Conservation (phyloP, 2,888 invertebrate species). For the Eristalis intricaria region DNA sequence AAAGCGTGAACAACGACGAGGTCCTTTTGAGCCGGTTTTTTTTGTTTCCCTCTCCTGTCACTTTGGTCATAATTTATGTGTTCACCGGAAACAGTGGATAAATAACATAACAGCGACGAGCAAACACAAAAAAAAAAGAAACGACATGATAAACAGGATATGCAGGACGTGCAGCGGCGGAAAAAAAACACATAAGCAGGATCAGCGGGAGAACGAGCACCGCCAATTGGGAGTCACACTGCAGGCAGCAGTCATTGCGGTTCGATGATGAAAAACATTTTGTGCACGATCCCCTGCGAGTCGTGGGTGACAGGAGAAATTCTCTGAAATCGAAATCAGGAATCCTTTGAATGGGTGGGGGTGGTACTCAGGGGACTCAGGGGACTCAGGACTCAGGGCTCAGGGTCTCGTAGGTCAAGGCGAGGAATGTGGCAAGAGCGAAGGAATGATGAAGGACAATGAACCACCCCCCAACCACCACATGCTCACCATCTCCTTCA, state of each 20-base stretch:
- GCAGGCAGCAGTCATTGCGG: background rate
- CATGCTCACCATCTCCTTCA: background rate
- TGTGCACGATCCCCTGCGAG: background rate
- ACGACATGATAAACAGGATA: background rate
- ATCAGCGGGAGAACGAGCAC: background rate
- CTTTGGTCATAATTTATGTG: slow-evolving; percentile 61
- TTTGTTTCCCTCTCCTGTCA: slow-evolving; percentile 28
- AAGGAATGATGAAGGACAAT: no score
- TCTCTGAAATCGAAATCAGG: background rate
- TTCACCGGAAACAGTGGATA: slow-evolving; percentile 14
- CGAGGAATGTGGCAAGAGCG: no score
- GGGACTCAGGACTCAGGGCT: no score
- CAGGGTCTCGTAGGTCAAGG: no score
- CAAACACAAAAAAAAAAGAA: background rate
- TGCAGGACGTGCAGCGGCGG: background rate
- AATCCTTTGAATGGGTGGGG: background rate
- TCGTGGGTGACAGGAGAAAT: background rate
- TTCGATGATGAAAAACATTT: background rate
- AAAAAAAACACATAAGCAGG: background rate
- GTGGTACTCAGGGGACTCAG: no score
- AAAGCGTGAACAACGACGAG: slow-evolving; percentile 5
- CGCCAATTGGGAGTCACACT: background rate
- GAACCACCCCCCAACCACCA: background rate
- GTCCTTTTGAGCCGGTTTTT: slow-evolving; percentile 15
- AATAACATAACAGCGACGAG: slow-evolving; percentile 8